These are phyloP conservation scores for Drosophila buzzatii DNA, from an alignment of 2,888 invertebrate genomes.

Conservation along the genomic window DNA sequence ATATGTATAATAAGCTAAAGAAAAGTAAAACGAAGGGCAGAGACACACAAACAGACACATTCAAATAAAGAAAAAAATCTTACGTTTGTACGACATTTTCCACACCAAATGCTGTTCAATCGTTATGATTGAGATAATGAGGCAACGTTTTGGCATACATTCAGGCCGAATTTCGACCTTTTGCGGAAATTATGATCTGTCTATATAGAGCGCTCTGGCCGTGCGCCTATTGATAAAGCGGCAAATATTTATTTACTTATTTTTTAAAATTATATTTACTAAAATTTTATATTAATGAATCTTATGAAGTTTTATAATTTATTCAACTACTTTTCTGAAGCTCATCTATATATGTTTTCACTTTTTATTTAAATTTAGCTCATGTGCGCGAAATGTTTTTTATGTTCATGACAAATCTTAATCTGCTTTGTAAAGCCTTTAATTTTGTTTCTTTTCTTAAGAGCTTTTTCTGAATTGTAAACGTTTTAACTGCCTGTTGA, in stretches of 20 bases:
- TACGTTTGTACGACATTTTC: constrained; percentile 71
- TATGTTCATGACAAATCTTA: background rate
- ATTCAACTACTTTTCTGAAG: background rate
- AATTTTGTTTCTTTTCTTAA: background rate
- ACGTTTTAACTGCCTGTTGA: constrained; percentile 18
- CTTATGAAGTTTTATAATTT: background rate
- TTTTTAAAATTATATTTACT: constrained; percentile 4
- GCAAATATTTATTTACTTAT: constrained; percentile 10
- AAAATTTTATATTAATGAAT: constrained; percentile 6
- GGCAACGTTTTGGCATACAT: constrained; percentile 58
- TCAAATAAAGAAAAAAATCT: constrained; percentile 30
- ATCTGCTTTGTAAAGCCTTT: background rate
- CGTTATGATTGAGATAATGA: constrained; percentile 78
- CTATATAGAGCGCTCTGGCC: constrained; percentile 26
- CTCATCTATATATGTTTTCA: background rate
- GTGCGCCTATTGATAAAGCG: constrained; percentile 34
- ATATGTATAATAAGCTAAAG: constrained; percentile 27
- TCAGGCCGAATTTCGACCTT: constrained; percentile 53
- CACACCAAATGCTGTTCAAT: constrained; percentile 73
- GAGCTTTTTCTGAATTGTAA: background rate
- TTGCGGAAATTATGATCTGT: constrained; percentile 75
- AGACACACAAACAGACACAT: constrained; percentile 26
- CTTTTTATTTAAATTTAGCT: background rate
- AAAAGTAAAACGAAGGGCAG: constrained; percentile 26
- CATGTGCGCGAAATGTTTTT: background rate